These are phyloP conservation scores for Vanessa atalanta DNA, from an alignment of 1,140 invertebrate species.

Conservation along the genomic window DNA sequence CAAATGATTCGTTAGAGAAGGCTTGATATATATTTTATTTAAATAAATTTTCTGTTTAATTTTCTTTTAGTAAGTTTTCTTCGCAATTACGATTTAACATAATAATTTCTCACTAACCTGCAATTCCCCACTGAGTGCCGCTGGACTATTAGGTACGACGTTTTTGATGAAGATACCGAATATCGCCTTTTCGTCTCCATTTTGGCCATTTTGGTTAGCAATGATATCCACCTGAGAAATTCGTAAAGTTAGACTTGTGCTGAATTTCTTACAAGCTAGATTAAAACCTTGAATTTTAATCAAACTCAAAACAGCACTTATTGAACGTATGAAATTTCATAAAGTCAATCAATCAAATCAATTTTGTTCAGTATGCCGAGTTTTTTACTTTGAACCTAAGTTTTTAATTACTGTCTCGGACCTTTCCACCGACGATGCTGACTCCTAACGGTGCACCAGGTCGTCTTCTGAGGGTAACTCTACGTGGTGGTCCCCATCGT, in stretches of 20 bases:
- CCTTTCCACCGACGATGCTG: conserved; percentile 98
- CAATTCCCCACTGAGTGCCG: conserved; percentile 91
- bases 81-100: background rate
- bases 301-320: no score
- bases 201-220: conserved; percentile 59
- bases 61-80: background rate
- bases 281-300: background rate
- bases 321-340: no score
- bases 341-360: no score
- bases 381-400: background rate
- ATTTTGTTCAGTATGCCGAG: background rate
- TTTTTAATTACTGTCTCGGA: conserved; percentile 62
- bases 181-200: conserved; percentile 81
- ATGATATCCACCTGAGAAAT: conserved; percentile 71
- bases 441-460: conserved; percentile 91
- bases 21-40: background rate
- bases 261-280: background rate
- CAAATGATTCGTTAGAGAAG: no score
- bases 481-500: conserved; percentile 93
- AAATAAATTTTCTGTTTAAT: background rate
- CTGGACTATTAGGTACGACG: conserved; percentile 96
- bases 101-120: conserved; percentile 83
- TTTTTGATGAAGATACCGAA: conserved; percentile 99
- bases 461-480: conserved; percentile 87
- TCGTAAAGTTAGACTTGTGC: background rate